Evolutionary conservation across 2,113 vertebrate genomes (phyloP).

Genomic region (Lichenostomus cassidix): DNA sequence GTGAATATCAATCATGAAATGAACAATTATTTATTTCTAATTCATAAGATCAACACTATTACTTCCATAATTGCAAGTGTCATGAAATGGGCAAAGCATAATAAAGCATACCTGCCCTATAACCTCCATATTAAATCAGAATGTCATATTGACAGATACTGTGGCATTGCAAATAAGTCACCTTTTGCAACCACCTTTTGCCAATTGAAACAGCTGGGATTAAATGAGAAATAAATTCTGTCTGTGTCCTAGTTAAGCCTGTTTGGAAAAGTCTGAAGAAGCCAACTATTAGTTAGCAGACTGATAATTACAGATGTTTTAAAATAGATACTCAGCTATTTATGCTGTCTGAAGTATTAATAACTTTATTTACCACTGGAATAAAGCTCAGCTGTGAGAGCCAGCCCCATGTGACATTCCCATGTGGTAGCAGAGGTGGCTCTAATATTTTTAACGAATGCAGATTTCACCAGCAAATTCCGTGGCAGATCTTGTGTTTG

Average conservation of each 20-base stretch:
- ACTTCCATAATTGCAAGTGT: conserved; percentile 54
- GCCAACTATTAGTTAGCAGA: not conserved
- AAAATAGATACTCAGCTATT: conserved; percentile 14
- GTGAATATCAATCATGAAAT: conserved; percentile 35
- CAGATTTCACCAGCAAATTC: not conserved
- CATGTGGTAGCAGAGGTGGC: not conserved
- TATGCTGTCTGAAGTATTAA: conserved; percentile 13
- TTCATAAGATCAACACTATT: conserved; percentile 36
- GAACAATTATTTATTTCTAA: conserved; percentile 47
- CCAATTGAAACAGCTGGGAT: not conserved
- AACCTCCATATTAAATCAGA: conserved; percentile 41
- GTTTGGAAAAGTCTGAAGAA: conserved; percentile 1
- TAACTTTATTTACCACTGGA: conserved; percentile 29
- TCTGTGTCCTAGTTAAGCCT: not conserved
- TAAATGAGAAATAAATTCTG: not conserved
- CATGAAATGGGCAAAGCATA: not conserved
- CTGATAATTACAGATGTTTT: conserved; percentile 28
- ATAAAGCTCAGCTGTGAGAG: not conserved
- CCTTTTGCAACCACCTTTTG: conserved; percentile 5
- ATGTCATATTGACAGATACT: conserved; percentile 19
- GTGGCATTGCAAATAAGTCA: conserved; percentile 3
- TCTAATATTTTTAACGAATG: not conserved
- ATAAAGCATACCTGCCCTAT: conserved; percentile 31
- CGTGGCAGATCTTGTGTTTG: not conserved
- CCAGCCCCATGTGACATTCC: not conserved